Evolutionary conservation across 1,140 invertebrate genomes (phyloP), one percentile per base, ranked within the genome.

Genomic region (Gerris buenoi): DNA sequence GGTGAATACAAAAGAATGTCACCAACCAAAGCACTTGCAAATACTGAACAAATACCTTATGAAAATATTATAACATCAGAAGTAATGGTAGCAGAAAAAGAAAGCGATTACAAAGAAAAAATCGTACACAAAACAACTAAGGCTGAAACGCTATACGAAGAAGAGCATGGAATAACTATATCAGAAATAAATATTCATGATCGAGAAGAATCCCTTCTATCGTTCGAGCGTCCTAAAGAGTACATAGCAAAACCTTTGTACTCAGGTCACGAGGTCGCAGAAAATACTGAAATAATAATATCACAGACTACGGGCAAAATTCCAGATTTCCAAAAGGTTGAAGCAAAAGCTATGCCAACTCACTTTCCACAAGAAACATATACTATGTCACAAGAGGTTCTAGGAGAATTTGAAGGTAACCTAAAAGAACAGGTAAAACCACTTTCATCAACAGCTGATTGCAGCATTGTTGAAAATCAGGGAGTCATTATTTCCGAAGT

Each of bases 321-420:
- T 18, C 71, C 63, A 27, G 64, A 73, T 28, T 70, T 72, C 58
- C 23, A 67, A 27, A 61, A 23, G n/a, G 27, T 27, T 22, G n/a
- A 57, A 46, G 73, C 66, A 14, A 63, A 67, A 63, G 76, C 76
- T 13, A 67, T 67, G 14, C 46, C 67, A 71, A 71, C 72, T 61
- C 73, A 73, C 25, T 27, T 78, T 27, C 76, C 79, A 27, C 78
- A 80, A 33, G 82, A 84, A 74, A 76, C 79, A 69, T 69, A 84
- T 26, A 74, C 80, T 65, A 75, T 78, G 64, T 75, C 75, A 14
- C 78, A 82, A 74, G 74, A 77, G 26, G 68, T 79, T 28, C 64
- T 74, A 15, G 72, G 76, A 27, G 81, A 83, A 72, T 76, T 69
- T 64, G 81, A 82, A 72, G 71, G 72, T 61, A 57, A 70, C 18